These are phyloP conservation scores for Phalanger gymnotis DNA, from an alignment of 2,797 vertebrate genomes.

Conservation along the genomic window DNA sequence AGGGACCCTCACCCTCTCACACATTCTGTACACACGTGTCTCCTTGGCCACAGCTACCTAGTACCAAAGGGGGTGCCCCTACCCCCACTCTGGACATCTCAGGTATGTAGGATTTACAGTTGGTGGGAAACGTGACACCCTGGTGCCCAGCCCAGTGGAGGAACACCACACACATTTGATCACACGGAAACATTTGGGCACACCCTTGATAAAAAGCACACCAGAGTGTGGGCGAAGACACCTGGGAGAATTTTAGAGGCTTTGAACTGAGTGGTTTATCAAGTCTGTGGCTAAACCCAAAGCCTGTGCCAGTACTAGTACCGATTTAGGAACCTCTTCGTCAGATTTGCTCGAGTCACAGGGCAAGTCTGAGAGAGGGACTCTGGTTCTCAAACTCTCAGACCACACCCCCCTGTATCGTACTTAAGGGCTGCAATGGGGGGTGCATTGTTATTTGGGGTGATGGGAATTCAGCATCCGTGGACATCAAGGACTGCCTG, in stretches of 20 bases:
- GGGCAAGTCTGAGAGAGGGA: background rate
- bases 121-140: background rate
- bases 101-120: background rate
- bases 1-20: constrained; percentile 15
- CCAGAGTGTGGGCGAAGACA: background rate
- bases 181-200: constrained; percentile 6
- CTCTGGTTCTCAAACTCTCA: background rate
- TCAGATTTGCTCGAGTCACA: background rate
- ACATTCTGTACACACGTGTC: background rate
- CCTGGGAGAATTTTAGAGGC: background rate
- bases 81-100: background rate
- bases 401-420: background rate
- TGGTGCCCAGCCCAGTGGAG: background rate
- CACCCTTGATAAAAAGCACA: background rate
- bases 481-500: background rate
- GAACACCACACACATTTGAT: background rate
- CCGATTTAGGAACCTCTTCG: background rate
- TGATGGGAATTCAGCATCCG: background rate
- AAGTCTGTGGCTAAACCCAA: background rate
- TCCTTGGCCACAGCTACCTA: constrained; percentile 21
- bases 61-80: background rate
- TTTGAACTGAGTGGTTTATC: constrained; percentile 19
- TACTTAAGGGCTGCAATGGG: background rate
- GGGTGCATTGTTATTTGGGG: background rate
- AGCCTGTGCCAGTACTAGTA: background rate